These are phyloP conservation scores for Chloropsis hardwickii DNA, from an alignment of 2,113 vertebrate species.

Conservation along the genomic window DNA sequence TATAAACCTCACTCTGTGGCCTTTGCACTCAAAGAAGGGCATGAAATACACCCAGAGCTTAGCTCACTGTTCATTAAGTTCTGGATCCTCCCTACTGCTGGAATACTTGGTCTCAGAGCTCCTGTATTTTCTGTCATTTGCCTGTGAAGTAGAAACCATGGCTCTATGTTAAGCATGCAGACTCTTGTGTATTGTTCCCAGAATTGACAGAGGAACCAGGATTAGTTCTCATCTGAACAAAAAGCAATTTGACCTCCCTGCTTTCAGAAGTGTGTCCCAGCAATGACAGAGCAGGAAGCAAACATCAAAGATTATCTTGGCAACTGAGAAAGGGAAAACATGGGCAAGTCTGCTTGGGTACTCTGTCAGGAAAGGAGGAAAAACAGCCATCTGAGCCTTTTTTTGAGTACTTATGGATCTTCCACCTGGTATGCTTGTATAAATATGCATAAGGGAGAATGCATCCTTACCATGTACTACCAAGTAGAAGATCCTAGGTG, in stretches of 20 bases:
- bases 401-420: not conserved
- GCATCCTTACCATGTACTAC: not conserved
- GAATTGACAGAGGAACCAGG: accelerated
- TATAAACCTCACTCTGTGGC: not conserved
- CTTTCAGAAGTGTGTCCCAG: not conserved
- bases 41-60: not conserved
- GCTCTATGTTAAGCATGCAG: not conserved
- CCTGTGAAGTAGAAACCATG: not conserved
- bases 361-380: not conserved
- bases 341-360: not conserved
- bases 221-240: not conserved
- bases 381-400: not conserved
- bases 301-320: not conserved
- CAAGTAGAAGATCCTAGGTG: not conserved
- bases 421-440: not conserved
- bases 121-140: not conserved
- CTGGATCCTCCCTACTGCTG: not conserved
- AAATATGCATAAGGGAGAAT: not conserved
- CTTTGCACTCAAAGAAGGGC: not conserved
- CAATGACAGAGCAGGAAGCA: not conserved
- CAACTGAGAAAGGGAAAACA: not conserved
- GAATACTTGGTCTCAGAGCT: not conserved
- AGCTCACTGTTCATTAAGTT: not conserved
- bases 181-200: not conserved
- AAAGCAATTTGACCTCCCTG: not conserved